These are phyloP conservation scores for Leptatherina wallacei DNA, from an alignment of 2,797 vertebrate genomes.

Conservation along the genomic window DNA sequence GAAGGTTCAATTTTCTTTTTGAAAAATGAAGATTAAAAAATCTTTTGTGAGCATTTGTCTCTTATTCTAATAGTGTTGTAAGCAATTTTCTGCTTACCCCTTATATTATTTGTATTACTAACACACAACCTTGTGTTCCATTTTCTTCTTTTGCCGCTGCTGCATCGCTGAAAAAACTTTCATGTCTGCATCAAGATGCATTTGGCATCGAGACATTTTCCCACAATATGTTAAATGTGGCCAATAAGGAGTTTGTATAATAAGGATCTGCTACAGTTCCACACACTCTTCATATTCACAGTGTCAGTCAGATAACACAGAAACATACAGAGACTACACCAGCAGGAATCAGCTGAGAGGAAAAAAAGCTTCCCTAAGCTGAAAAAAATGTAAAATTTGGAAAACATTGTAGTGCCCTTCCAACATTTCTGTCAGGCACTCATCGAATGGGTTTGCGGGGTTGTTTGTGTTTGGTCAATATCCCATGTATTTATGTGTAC, in stretches of 20 bases:
- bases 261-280: not conserved
- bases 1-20: too few relatives aligned
- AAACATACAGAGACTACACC: not conserved
- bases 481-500: slow-evolving; percentile 52
- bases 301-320: slow-evolving; percentile 26
- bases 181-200: too few relatives aligned
- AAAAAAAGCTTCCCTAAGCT: slow-evolving; percentile 5
- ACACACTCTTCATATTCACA: not conserved
- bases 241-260: not conserved
- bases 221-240: not conserved
- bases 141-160: too few relatives aligned
- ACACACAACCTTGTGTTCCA: too few relatives aligned
- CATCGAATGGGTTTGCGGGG: slow-evolving; percentile 44
- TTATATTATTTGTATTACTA: too few relatives aligned
- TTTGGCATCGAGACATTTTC: too few relatives aligned
- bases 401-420: slow-evolving; percentile 13
- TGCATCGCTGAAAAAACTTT: too few relatives aligned
- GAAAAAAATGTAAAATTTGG: not conserved
- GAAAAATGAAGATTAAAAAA: too few relatives aligned
- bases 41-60: too few relatives aligned
- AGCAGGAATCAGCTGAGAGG: slow-evolving; percentile 6
- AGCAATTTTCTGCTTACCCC: too few relatives aligned
- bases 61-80: too few relatives aligned
- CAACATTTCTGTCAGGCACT: slow-evolving; percentile 31
- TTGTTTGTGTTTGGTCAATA: slow-evolving; percentile 66